Base-by-base conservation (phyloP, 2,113 vertebrate genomes). In the Hydrolagus affinis region DNA sequence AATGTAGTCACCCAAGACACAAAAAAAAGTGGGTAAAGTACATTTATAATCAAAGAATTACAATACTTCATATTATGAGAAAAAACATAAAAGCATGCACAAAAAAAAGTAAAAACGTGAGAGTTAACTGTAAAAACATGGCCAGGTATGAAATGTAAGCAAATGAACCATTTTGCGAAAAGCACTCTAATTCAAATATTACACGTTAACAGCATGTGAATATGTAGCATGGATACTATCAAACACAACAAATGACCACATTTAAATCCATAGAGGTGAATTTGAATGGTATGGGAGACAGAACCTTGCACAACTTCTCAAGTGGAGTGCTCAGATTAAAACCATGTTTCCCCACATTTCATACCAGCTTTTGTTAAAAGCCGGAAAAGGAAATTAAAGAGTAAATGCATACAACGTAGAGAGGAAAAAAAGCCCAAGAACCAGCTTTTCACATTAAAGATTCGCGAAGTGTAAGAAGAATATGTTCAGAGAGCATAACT, bases 1-100 rank as follows among this genome's bases (percentile, higher is more conserved):
- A 95, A 96, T 95, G 93, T 94, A 94, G 95, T 95, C 94, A 96
- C 94, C 95, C 95, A 95, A 93, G 94, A 96, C 94, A 95, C n/a
- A 83, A 83, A 66, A 83, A 83, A 83, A 95, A 95, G 94, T 94
- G 95, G 95, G 94, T 91, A 94, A 94, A 93, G 93, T 95, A 97
- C 94, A 96, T 96, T 94, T 92, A 95, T 93, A 94, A 78, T 96
- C 89, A 93, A 92, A 94, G 92, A 94, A 94, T 92, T 93, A 93
- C 92, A 92, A 91, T 90, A 93, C 92, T 94, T 93, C 90, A 91
- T 91, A 89, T 92, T 90, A 94, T 88, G 91, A 92, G 88, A 14
- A 88, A 86, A 87, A 92, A 93, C 91, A 91, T 19, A 14, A 83
- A 88, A 88, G 90, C 95, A 97, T 97, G 96, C 95, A 83, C 62